phyloP scores from a whole-genome alignment of 2,888 invertebrate genomes.

The Eilema griseolum region DNA sequence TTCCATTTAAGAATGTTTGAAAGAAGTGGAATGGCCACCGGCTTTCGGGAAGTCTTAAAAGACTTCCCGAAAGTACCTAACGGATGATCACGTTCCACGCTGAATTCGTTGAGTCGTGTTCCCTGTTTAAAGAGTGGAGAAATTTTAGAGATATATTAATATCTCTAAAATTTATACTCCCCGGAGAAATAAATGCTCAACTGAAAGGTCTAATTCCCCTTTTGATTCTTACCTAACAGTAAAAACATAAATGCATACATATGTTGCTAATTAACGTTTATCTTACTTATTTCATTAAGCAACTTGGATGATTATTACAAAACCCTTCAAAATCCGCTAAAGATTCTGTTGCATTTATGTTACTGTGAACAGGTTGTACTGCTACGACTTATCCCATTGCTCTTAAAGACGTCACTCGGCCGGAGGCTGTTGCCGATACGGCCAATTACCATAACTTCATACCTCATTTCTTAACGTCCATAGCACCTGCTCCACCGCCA shows the following conservation, averaged over 20 bases:
- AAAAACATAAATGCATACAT: not conserved
- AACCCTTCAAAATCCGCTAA: not conserved
- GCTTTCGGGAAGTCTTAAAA: no score
- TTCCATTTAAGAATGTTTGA: no score
- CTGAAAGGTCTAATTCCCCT: no score
- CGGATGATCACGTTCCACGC: no score
- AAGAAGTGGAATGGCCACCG: no score
- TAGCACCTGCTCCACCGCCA: not conserved
- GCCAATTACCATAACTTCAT: conserved; percentile 4
- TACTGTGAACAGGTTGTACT: not conserved
- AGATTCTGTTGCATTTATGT: not conserved
- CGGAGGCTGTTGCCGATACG: not conserved
- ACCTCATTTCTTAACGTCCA: conserved; percentile 15
- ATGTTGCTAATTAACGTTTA: not conserved
- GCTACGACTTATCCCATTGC: not conserved
- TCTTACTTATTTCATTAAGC: not conserved
- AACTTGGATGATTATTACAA: not conserved
- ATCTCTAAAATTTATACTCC: no score
- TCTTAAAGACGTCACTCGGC: not conserved
- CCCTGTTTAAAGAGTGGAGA: no score
- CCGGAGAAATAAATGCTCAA: no score
- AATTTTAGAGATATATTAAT: no score
- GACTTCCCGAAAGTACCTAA: no score
- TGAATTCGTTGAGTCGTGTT: no score
- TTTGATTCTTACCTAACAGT: no score